Percentiles rank a stretch among this genome's conserved stretches.
These are phyloP conservation scores for Cettia cetti DNA, from an alignment of 2,113 vertebrate genomes.

Conservation along the genomic window DNA sequence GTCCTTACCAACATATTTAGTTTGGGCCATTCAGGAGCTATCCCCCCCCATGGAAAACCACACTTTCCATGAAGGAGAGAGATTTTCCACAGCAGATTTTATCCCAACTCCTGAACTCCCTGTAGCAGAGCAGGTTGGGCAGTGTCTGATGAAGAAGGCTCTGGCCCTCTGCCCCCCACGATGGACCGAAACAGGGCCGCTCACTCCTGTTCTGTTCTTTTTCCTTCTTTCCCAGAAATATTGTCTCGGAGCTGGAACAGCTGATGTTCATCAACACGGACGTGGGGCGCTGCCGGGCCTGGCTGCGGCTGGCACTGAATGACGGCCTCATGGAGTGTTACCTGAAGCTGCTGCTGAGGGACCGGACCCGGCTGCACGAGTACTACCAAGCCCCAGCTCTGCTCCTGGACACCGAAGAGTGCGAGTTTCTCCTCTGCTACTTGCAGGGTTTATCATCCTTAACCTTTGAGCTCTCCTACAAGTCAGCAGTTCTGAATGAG, in stretches of 20 bases:
- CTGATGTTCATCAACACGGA: constrained; percentile 87
- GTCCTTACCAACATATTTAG: background rate
- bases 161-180: accelerated
- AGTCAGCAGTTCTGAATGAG: constrained; percentile 89
- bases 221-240: constrained; percentile 73
- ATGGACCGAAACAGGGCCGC: accelerated
- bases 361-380: constrained; percentile 76
- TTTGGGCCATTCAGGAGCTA: background rate
- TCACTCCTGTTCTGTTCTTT: background rate
- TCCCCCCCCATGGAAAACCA: background rate
- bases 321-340: constrained; percentile 93
- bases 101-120: background rate
- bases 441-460: constrained; percentile 90
- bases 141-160: background rate
- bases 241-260: constrained; percentile 84
- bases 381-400: constrained; percentile 86
- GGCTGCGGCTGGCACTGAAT: constrained; percentile 91
- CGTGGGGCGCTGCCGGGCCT: constrained; percentile 90
- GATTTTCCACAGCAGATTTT: background rate
- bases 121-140: background rate
- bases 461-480: constrained; percentile 91
- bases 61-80: background rate
- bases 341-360: constrained; percentile 83
- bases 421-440: constrained; percentile 91
- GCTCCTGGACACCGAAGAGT: constrained; percentile 86